phyloP scores from a whole-genome alignment of 2,888 invertebrate species.

The Caenorhabditis auriculariae region DNA sequence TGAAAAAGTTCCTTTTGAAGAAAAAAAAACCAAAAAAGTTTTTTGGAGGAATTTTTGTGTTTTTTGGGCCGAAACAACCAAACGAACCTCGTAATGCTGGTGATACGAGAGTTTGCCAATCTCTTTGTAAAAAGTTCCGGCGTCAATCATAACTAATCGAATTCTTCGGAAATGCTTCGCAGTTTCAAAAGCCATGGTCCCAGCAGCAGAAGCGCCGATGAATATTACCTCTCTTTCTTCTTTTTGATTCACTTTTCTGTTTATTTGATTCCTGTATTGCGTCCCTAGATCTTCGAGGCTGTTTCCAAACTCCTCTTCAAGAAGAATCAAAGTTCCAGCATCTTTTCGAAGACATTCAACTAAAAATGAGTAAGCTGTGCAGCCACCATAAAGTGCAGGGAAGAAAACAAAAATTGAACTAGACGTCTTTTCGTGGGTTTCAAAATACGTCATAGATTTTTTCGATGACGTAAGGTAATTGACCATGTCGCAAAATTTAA shows the following conservation, averaged over 20 bases:
- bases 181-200: slow-evolving; percentile 30
- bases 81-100: slow-evolving; percentile 14
- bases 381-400: slow-evolving; percentile 26
- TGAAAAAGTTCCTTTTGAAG: neutral
- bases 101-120: slow-evolving; percentile 7
- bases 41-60: neutral
- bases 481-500: slow-evolving; percentile 12
- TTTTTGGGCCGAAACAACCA: neutral
- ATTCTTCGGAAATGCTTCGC: neutral
- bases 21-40: neutral
- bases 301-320: slow-evolving; percentile 14
- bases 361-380: slow-evolving; percentile 12
- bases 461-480: neutral
- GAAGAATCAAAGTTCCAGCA: neutral
- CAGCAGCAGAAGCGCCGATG: slow-evolving; percentile 40
- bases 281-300: slow-evolving; percentile 6
- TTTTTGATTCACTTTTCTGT: no score
- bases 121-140: slow-evolving; percentile 19
- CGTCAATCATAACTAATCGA: slow-evolving; percentile 11
- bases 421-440: neutral
- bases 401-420: slow-evolving; percentile 16
- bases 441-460: neutral
- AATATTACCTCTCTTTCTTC: slow-evolving; percentile 8
- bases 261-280: slow-evolving; percentile 16
- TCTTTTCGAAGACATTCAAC: neutral